Conservation (phyloP, 2,797 vertebrate genomes). For the Hafferia zeledoni region DNA sequence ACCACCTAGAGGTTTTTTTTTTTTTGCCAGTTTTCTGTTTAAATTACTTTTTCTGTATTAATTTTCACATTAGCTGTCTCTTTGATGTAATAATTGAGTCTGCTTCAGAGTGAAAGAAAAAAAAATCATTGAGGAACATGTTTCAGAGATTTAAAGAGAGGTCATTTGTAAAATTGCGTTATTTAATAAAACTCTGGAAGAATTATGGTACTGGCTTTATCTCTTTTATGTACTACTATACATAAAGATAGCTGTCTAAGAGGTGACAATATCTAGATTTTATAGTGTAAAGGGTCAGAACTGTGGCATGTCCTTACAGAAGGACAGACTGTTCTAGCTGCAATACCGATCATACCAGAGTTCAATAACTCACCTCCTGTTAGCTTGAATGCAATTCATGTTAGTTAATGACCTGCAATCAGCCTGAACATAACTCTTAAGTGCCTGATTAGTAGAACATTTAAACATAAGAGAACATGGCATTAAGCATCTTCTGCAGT, state of each 20-base stretch:
- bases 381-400: background rate
- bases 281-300: background rate
- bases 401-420: background rate
- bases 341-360: background rate
- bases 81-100: constrained; percentile 14
- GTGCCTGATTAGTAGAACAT: background rate
- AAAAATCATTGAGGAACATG: background rate
- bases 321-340: background rate
- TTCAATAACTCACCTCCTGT: background rate
- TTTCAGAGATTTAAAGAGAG: background rate
- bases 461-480: background rate
- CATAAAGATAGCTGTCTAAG: background rate
- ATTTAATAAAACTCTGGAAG: background rate
- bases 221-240: fast-evolving
- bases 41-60: background rate
- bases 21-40: background rate
- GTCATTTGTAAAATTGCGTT: background rate
- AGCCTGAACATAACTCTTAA: background rate
- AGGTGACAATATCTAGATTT: background rate
- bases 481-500: background rate
- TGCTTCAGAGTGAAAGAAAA: background rate
- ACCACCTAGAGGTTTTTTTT: background rate
- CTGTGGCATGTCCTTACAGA: background rate
- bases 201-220: background rate
- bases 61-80: constrained; percentile 9